phyloP scores from a whole-genome alignment of 1,140 invertebrate genomes.

The Halotydeus destructor region DNA sequence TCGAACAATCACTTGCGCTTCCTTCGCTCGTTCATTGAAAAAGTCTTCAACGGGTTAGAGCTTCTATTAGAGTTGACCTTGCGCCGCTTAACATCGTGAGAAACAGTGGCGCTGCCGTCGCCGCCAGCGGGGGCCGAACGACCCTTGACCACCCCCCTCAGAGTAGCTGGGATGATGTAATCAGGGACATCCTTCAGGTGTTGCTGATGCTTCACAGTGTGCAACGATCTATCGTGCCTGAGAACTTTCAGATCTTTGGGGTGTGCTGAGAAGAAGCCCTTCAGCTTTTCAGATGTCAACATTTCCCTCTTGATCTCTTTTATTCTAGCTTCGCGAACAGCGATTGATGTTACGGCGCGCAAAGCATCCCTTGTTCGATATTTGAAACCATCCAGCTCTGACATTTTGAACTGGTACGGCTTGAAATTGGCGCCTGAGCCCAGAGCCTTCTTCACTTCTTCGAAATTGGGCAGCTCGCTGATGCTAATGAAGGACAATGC shows the following conservation, averaged over 20 bases:
- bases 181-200: constrained; percentile 83
- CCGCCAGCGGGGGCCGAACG: background rate
- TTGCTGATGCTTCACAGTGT: constrained; percentile 55
- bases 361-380: constrained; percentile 85
- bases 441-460: constrained; percentile 40
- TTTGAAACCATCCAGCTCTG: constrained; percentile 84
- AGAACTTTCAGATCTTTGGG: constrained; percentile 68
- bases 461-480: constrained; percentile 48
- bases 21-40: constrained; percentile 1
- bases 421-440: constrained; percentile 30
- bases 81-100: constrained; percentile 1
- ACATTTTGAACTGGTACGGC: constrained; percentile 78
- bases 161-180: constrained; percentile 40
- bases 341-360: constrained; percentile 73
- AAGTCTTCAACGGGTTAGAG: constrained; percentile 10
- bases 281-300: constrained; percentile 73
- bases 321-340: constrained; percentile 71
- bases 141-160: constrained; percentile 8
- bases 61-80: constrained; percentile 1
- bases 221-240: constrained; percentile 71
- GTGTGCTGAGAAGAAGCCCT: constrained; percentile 87
- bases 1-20: too few relatives aligned
- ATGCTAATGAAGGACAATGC: constrained; percentile 79
- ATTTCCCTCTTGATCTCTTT: constrained; percentile 91
- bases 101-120: background rate